Evolutionary conservation across 2,113 vertebrate genomes (phyloP).

Genomic region (Microcebus tavaratra): DNA sequence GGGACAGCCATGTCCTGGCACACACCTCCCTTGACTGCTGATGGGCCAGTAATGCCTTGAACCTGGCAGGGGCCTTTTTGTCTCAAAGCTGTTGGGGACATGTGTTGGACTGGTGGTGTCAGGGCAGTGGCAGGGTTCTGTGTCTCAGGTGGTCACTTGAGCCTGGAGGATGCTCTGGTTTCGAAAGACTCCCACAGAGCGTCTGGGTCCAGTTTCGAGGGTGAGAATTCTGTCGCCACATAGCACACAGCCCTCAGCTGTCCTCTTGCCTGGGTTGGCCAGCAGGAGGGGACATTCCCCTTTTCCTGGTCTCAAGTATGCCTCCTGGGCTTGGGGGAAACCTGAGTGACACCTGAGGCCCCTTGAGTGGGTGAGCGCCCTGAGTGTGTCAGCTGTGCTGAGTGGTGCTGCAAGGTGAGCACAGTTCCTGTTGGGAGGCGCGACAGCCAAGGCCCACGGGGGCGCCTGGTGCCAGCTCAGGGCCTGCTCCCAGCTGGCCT

Average conservation of each 20-base stretch:
- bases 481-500: no score
- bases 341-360: neutral
- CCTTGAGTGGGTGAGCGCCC: no score
- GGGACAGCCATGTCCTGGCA: neutral
- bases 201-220: neutral
- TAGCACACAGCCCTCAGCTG: no score
- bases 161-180: neutral
- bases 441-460: neutral
- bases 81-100: neutral
- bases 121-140: no score
- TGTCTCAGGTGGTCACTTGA: neutral
- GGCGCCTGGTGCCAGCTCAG: neutral
- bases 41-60: no score
- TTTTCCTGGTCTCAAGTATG: no score
- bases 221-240: neutral
- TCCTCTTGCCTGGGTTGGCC: neutral
- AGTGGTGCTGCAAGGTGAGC: neutral
- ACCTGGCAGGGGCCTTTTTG: neutral
- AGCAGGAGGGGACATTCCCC: no score
- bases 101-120: fast-evolving
- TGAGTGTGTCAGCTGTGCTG: neutral
- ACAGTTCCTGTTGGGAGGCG: fast-evolving
- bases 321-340: no score
- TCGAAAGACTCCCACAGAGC: neutral
- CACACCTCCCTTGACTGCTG: neutral